phyloP scores from a whole-genome alignment of 2,888 invertebrate genomes.

The Cosmorhoe ocellata region DNA sequence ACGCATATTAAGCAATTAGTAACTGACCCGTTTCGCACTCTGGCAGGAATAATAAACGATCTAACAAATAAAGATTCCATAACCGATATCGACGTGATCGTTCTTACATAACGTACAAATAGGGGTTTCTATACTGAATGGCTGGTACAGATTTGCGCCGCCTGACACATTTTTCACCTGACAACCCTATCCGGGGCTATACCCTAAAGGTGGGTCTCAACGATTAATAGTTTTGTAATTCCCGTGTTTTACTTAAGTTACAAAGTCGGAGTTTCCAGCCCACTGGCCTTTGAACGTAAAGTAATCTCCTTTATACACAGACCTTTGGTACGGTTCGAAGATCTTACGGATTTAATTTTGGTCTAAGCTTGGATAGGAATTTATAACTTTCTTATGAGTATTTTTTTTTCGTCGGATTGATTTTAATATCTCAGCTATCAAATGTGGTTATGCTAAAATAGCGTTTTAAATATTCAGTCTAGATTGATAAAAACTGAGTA shows the following conservation, averaged over 20 bases:
- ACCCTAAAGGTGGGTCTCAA: slow-evolving; percentile 1
- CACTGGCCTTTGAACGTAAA: slow-evolving; percentile 20
- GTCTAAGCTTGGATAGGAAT: slow-evolving; percentile 1
- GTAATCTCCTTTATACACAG: slow-evolving; percentile 16
- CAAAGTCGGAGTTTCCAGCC: slow-evolving; percentile 22
- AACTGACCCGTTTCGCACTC: background rate
- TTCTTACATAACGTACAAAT: background rate
- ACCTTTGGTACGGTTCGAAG: slow-evolving; percentile 17
- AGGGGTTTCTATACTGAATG: background rate
- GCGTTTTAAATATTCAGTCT: too few species aligned
- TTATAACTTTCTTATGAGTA: background rate
- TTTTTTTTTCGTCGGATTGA: too few species aligned
- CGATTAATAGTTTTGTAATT: slow-evolving; percentile 21
- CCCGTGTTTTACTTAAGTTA: slow-evolving; percentile 21
- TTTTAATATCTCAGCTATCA: too few species aligned
- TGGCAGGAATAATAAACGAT: too few species aligned
- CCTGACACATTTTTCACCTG: slow-evolving; percentile 8
- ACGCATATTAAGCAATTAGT: background rate
- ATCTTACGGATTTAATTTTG: slow-evolving; percentile 17
- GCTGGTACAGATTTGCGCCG: background rate
- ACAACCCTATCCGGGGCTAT: slow-evolving; percentile 7
- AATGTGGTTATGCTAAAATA: too few species aligned
- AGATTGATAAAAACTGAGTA: too few species aligned
- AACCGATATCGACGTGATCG: too few species aligned
- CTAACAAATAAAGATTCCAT: too few species aligned